These are phyloP conservation scores for Mimumesa dahlbomi DNA, from an alignment of 2,888 invertebrate species.

Conservation along the genomic window DNA sequence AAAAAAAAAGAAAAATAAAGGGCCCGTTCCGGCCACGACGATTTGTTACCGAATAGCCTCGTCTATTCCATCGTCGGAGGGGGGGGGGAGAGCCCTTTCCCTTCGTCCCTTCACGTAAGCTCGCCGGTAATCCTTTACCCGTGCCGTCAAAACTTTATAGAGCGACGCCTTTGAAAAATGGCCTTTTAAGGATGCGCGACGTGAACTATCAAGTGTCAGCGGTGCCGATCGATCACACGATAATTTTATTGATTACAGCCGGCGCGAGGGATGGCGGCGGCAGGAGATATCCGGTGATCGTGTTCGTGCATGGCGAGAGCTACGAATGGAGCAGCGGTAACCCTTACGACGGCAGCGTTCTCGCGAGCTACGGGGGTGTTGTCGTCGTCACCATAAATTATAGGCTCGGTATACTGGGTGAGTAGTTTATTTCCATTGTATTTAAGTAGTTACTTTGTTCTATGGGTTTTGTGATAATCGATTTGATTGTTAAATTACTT, in stretches of 20 bases:
- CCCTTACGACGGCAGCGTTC: conserved; percentile 97
- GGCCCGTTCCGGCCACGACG: too few relatives aligned
- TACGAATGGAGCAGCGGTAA: conserved; percentile 99
- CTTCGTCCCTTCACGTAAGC: not conserved
- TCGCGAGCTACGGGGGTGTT: conserved; percentile 95
- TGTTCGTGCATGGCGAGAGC: conserved; percentile 97
- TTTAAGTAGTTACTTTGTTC: too few relatives aligned
- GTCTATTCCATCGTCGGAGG: conserved; percentile 1
- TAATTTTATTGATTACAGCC: conserved; percentile 81
- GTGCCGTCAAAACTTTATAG: conserved; percentile 64
- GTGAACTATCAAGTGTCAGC: conserved; percentile 59
- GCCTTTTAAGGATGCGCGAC: conserved; percentile 54
- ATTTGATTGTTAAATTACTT: too few relatives aligned
- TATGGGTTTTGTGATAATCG: too few relatives aligned
- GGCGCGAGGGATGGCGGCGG: conserved; percentile 83
- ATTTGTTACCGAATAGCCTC: not conserved
- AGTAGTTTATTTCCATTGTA: conserved; percentile 73
- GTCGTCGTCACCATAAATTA: conserved; percentile 94
- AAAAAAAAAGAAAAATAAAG: too few relatives aligned
- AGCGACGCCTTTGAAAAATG: conserved; percentile 64
- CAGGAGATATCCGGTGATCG: conserved; percentile 91
- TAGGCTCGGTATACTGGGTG: conserved; percentile 90
- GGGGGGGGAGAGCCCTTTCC: not conserved
- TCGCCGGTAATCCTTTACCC: conserved; percentile 58
- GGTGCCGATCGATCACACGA: conserved; percentile 67